These are phyloP conservation scores for Penelope pileata DNA, from an alignment of 2,113 vertebrate genomes.

Conservation along the genomic window DNA sequence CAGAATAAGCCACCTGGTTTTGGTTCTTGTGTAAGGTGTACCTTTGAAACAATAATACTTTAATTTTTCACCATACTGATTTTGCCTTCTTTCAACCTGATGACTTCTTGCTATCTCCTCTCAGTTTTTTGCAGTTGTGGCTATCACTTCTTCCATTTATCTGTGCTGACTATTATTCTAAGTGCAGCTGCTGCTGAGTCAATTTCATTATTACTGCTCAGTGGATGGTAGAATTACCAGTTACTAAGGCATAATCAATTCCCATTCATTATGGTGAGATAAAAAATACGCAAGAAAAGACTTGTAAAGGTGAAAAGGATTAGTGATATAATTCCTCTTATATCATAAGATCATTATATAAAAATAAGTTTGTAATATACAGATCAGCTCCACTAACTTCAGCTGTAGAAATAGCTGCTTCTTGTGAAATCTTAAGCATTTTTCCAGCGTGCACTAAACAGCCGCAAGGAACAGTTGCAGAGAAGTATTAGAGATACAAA, in stretches of 20 bases:
- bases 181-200: not conserved
- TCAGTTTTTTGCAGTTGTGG: not conserved
- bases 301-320: not conserved
- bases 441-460: not conserved
- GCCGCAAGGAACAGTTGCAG: not conserved
- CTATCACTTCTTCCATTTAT: not conserved
- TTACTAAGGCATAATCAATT: not conserved
- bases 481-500: not conserved
- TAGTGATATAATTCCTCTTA: not conserved
- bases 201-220: not conserved
- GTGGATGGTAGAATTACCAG: not conserved
- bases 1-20: not conserved
- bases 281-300: not conserved
- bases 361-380: not conserved
- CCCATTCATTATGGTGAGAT: not conserved
- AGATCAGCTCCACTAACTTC: not conserved
- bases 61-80: fast-evolving
- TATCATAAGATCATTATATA: not conserved
- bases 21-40: not conserved
- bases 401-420: not conserved
- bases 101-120: not conserved
- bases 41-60: not conserved
- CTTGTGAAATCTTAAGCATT: not conserved
- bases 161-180: not conserved
- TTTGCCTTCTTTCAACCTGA: not conserved